Conservation (phyloP, 2,888 invertebrate species). For the Dichetophora obliterata region DNA sequence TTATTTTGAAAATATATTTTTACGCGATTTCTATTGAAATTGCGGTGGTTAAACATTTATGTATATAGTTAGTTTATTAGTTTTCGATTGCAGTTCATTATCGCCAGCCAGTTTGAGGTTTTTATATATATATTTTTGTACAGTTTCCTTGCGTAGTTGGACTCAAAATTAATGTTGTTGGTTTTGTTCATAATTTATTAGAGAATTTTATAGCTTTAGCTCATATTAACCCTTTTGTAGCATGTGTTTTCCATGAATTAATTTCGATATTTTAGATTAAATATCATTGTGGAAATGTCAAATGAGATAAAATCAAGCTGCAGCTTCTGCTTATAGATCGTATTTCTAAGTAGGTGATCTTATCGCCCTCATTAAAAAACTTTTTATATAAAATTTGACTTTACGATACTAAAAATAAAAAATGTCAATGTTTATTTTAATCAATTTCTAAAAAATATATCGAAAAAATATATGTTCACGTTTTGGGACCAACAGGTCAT, state of each 20-base stretch:
- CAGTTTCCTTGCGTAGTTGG: background rate
- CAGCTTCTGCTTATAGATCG: too few species aligned
- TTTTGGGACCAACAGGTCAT: too few species aligned
- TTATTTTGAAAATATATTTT: constrained; percentile 45
- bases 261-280: background rate
- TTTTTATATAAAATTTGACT: too few species aligned
- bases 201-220: constrained; percentile 55
- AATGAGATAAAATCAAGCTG: too few species aligned
- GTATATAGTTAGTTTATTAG: constrained; percentile 19
- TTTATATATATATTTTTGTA: background rate
- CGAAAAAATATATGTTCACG: too few species aligned
- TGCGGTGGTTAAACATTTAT: constrained; percentile 43
- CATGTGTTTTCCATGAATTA: constrained; percentile 46
- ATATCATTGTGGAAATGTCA: background rate
- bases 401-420: too few species aligned
- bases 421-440: too few species aligned
- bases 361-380: too few species aligned
- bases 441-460: too few species aligned
- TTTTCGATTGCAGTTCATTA: constrained; percentile 30
- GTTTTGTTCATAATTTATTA: constrained; percentile 64
- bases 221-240: constrained; percentile 63
- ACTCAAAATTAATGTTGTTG: constrained; percentile 57
- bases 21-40: constrained; percentile 64
- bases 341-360: too few species aligned
- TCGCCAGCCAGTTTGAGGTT: constrained; percentile 23